Percentiles rank a stretch among this genome's conserved stretches.
phyloP scores from a whole-genome alignment of 2,888 invertebrate genomes.

The Isoperla grammatica region DNA sequence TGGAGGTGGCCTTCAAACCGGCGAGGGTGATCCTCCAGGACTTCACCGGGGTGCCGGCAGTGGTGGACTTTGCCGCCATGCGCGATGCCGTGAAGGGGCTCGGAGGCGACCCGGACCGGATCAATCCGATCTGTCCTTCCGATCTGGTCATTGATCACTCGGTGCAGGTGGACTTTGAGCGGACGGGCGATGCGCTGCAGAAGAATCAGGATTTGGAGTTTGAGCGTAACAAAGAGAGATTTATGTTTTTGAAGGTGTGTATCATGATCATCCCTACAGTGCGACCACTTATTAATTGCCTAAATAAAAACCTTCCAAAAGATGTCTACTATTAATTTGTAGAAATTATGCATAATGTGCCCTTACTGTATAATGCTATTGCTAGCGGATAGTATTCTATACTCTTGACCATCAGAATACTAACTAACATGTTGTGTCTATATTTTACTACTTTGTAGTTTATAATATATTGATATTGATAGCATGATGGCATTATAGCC shows the following conservation, averaged over 20 bases:
- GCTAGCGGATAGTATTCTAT: no score
- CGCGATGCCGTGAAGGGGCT: constrained; percentile 84
- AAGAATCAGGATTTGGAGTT: constrained; percentile 95
- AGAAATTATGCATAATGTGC: no score
- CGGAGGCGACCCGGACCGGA: constrained; percentile 84
- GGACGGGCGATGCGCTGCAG: constrained; percentile 71
- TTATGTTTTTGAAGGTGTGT: constrained; percentile 86
- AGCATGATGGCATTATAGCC: no score
- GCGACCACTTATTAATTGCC: no score
- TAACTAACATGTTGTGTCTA: no score
- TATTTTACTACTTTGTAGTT: no score
- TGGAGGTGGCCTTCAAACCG: constrained; percentile 95
- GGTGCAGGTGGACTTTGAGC: constrained; percentile 90
- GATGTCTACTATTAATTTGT: no score
- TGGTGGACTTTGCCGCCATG: constrained; percentile 99
- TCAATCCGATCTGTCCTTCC: constrained; percentile 95
- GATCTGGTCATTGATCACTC: constrained; percentile 99
- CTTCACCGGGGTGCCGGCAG: constrained; percentile 95
- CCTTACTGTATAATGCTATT: no score
- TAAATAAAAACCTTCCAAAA: no score
- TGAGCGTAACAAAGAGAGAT: constrained; percentile 90
- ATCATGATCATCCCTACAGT: no score
- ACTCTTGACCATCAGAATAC: no score
- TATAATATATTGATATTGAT: no score
- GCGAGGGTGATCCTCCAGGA: constrained; percentile 94